phyloP scores from a whole-genome alignment of 92 coral and sea anemone genomes.

The Phymanthus crucifer region DNA sequence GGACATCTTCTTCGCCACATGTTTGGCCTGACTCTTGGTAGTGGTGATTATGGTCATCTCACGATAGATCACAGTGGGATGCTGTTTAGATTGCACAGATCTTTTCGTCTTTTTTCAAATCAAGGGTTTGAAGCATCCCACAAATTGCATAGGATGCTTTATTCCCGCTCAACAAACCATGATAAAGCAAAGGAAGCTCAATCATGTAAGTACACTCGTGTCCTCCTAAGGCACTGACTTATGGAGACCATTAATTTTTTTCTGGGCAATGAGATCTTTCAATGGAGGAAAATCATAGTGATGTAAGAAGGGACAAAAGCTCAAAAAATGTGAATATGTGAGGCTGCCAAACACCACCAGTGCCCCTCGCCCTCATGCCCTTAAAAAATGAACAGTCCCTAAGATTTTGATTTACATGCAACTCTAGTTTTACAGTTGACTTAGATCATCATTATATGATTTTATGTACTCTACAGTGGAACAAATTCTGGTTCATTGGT shows the following conservation, averaged over 20 bases:
- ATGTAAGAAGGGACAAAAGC: neutral
- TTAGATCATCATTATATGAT: neutral
- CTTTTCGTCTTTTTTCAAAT: conserved; percentile 14
- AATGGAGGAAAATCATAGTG: neutral
- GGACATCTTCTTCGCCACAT: conserved; percentile 14
- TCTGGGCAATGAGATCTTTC: neutral
- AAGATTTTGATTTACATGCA: neutral
- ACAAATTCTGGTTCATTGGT: conserved; percentile 15
- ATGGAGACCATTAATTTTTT: neutral
- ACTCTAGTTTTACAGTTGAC: conserved; percentile 4
- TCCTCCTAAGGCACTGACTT: neutral
- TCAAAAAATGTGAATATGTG: neutral
- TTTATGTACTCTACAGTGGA: neutral
- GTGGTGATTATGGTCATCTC: conserved; percentile 24
- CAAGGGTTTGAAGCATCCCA: conserved; percentile 34
- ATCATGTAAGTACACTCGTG: conserved; percentile 16
- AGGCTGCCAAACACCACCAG: neutral
- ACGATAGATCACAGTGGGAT: conserved; percentile 20
- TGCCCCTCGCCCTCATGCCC: neutral
- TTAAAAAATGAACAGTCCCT: neutral
- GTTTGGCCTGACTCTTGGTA: conserved; percentile 22
- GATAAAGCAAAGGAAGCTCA: conserved; percentile 17
- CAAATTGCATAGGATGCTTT: conserved; percentile 21
- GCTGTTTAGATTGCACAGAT: conserved; percentile 22
- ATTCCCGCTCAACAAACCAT: conserved; percentile 18